Base-by-base conservation (phyloP, 2,113 vertebrate genomes). In the Erythrocercus mccallii region DNA sequence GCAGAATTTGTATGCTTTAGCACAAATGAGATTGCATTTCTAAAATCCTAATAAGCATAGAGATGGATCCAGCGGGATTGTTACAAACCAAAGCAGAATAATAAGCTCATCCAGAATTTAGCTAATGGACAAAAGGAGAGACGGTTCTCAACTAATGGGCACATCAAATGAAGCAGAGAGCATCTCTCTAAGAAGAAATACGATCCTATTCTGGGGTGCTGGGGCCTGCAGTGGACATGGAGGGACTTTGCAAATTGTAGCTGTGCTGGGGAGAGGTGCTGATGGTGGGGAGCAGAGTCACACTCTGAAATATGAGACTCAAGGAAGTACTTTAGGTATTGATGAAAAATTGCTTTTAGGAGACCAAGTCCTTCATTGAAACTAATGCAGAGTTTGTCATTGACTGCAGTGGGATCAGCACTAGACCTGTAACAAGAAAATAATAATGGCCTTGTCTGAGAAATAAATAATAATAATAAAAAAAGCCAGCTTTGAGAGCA, bases 21-120 rank as follows among this genome's bases (percentile, higher is more conserved):
- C 85, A 78, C 90, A 94, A 88, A 95, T 74, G 47, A 92, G 85
- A 93, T 77, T 93, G 85, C 90, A 73, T 94, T 96, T 94, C 93
- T 86, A 78, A 92, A 94, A 92, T 90, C 90, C 60, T 95, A 88
- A 93, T 92, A 90, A 88, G 85, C 93, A 86, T 68, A 90, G 81
- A 74, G 90, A 92, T 92, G 76, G 88, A 86, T 93, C 95, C 94
- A 93, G 92, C 44, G 93, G 94, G 93, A 64, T 83, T 94, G 92
- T 90, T 93, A 79, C 73, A 88, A 86, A 71, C 88, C 61, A 81
- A 94, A 66, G 68, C 79, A 88, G 90, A 88, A 93, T 92, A 90
- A 92, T 95, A 88, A 93, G 30, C 81, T 92, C 90, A 57, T 92
- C 92, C 69, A 68, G 90, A 96, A 94, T 90, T 88, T 97, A 90